Evolutionary conservation across 1,140 invertebrate genomes (phyloP), one percentile per base, ranked within the genome.

Genomic region (Campoletis sonorensis): DNA sequence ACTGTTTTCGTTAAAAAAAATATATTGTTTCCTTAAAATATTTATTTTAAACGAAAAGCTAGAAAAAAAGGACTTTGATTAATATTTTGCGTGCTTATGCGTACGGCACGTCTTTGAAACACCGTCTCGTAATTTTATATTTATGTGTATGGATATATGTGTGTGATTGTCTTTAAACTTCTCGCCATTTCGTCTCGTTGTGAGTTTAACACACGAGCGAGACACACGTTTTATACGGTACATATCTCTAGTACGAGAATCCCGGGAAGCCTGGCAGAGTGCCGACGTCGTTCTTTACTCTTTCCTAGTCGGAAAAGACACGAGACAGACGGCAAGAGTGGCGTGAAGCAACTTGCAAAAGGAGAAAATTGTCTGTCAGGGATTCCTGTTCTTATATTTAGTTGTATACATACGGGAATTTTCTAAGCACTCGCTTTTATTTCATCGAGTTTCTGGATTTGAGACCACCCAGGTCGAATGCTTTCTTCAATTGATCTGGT

Each of bases 241-340:
- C 23, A 64, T 64, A 64, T 64, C 61, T 64, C n/a, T 23, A 64
- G n/a, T 54, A 54, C n/a, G 61, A 64, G 61, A 64, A 23, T 16
- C 61, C 61, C 61, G 61, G 61, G 61, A 64, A 64, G 84, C 83
- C 86, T 87, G 86, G 86, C 86, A 87, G 81, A 87, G 84, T 87
- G 86, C 86, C 86, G 81, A 84, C 85, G 84, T 64, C 61, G 61
- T 64, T 64, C 61, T 64, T 23, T 26, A 64, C 61, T 64, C 61
- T 64, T 23, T 26, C 23, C 61, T 26, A n/a, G 61, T 64, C 23
- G 61, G 61, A 26, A 64, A 64, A 64, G 61, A 64, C 61, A 64
- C 61, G 61, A 64, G 61, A 64, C 61, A 64, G 61, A 23, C 61
- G 61, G 61, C 61, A 64, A 64, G 61, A 23, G 61, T 64, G 61